Base-by-base conservation (phyloP, 92 coral and sea anemone species). In the Heliopora coerulea region DNA sequence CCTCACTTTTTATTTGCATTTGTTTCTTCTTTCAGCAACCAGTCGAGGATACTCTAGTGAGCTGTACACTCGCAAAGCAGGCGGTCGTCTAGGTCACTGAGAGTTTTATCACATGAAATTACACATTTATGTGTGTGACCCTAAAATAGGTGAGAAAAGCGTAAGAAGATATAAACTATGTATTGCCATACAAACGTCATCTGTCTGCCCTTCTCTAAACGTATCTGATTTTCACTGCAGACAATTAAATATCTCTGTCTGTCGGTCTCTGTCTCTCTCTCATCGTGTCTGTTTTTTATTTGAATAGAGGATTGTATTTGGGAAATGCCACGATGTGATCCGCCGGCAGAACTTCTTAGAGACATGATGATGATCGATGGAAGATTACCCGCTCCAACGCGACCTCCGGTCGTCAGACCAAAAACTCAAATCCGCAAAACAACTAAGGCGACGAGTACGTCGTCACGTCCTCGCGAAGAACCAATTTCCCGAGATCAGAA, bases 271-370 rank as follows among this genome's bases (percentile, higher is more conserved):
- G 14, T 46, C n/a, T 15, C 15, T 46, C 52, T 2, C 2, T 46
- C 12, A 7, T n/a, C n/a, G 14, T 2, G 52, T 46, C 12, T 46
- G 14, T 46, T 46, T 15, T 46, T 15, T n/a, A 2, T 46, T 15
- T 46, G 15, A 30, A n/a, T 50, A 70, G 77, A 70, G 62, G 77
- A 70, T 21, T 70, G 77, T 35, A 20, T 70, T 70, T 70, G 57
- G 28, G 77, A 70, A 21, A 9, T 70, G 30, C 77, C 77, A 14
- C 56, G 54, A 23, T 70, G 77, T 28, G 77, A 41, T 28, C 77
- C 77, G 14, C 77, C 77, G 26, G 60, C 49, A 24, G 77, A 70
- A 7, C 63, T 70, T 54, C 23, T 13, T 20, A 30, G 63, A 57
- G 77, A 70, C 0, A 70, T 70, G 77, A 33, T 13, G 18, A 24